Percentiles rank a stretch among this genome's conserved stretches.
phyloP scores from a whole-genome alignment of 2,113 vertebrate genomes.

The human region DNA sequence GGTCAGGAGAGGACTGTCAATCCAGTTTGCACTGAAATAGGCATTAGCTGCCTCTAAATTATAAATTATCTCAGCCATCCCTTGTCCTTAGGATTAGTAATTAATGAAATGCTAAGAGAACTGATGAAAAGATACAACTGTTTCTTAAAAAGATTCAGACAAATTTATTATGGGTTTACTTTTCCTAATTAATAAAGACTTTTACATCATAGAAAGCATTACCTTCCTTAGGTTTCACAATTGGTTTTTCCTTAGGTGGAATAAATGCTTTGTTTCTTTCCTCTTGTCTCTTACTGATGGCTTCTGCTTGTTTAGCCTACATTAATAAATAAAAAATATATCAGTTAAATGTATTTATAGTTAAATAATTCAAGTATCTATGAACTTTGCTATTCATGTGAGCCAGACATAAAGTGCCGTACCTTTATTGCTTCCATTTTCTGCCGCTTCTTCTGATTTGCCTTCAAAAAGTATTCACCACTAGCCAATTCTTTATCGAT shows the following conservation, averaged over 20 bases:
- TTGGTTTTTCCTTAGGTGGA: conserved; percentile 95
- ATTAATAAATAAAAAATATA: conserved; percentile 42
- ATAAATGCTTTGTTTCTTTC: conserved; percentile 97
- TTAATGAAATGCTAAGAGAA: conserved; percentile 21
- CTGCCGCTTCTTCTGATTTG: conserved; percentile 92
- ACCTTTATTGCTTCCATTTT: conserved; percentile 95
- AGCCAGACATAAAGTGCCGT: background rate
- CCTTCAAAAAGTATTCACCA: conserved; percentile 96
- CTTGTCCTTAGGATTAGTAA: background rate
- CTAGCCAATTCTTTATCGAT: conserved; percentile 95
- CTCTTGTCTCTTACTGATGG: conserved; percentile 91
- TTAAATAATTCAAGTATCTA: background rate
- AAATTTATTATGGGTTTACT: background rate
- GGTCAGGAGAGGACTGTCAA: background rate
- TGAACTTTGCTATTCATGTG: background rate
- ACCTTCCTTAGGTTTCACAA: conserved; percentile 89
- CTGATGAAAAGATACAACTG: background rate
- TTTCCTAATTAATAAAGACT: background rate
- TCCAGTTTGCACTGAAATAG: background rate
- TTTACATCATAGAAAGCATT: conserved; percentile 56
- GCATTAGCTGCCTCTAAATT: background rate
- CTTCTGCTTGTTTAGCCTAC: conserved; percentile 94
- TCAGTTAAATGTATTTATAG: background rate
- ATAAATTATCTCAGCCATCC: background rate
- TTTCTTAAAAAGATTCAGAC: background rate